phyloP scores from a whole-genome alignment of 1,140 invertebrate genomes.

The Ips typographus region DNA sequence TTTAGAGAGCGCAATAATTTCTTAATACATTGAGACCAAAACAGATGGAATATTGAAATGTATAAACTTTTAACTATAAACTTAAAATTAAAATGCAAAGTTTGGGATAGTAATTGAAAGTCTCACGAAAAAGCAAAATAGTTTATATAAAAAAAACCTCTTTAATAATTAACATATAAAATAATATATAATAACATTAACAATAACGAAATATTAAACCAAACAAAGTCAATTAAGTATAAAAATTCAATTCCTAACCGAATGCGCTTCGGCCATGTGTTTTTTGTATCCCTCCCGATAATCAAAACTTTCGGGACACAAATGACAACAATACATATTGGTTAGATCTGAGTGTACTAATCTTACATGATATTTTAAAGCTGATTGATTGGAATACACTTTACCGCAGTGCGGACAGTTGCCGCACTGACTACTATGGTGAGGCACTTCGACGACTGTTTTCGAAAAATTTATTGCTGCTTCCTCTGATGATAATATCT shows the following conservation, averaged over 20 bases:
- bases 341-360: conserved; percentile 67
- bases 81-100: too few relatives aligned
- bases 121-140: too few relatives aligned
- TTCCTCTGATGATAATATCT: conserved; percentile 33
- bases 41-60: too few relatives aligned
- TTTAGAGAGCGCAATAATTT: too few relatives aligned
- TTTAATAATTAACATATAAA: conserved; percentile 33
- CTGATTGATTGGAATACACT: conserved; percentile 61
- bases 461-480: conserved; percentile 37
- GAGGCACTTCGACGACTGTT: conserved; percentile 44
- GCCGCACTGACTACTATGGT: conserved; percentile 61
- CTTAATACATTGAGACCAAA: too few relatives aligned
- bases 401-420: conserved; percentile 68
- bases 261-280: conserved; percentile 66
- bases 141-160: conserved; percentile 4
- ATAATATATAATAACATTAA: conserved; percentile 28
- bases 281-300: conserved; percentile 65
- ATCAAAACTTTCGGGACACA: conserved; percentile 65
- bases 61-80: too few relatives aligned
- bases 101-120: too few relatives aligned
- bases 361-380: conserved; percentile 68
- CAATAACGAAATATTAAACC: conserved; percentile 22
- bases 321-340: conserved; percentile 65
- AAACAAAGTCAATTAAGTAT: conserved; percentile 1
- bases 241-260: conserved; percentile 57